Percentiles rank a stretch among this genome's conserved stretches.
These are phyloP conservation scores for Caenorhabditis sp. DNA, from an alignment of 2,888 invertebrate genomes.

Conservation along the genomic window DNA sequence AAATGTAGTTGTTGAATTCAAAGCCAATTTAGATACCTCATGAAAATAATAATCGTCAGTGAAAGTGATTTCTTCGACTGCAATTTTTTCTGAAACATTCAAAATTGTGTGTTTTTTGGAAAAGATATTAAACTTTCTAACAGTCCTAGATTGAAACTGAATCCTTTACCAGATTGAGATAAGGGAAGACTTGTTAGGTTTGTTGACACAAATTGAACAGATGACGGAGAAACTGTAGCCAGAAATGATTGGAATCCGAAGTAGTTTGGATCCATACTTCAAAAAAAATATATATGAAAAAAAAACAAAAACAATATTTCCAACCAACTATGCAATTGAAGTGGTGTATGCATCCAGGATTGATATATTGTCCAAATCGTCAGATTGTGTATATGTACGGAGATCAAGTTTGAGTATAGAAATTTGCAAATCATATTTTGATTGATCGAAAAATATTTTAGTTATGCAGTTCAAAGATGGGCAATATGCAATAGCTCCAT, in stretches of 20 bases:
- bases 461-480: conserved; percentile 12
- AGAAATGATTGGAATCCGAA: neutral
- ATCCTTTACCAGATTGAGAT: neutral
- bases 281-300: too few relatives aligned
- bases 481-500: conserved; percentile 20
- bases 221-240: conserved; percentile 23
- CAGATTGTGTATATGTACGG: conserved; percentile 10
- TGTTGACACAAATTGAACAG: conserved; percentile 7
- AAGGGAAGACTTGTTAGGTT: conserved; percentile 3
- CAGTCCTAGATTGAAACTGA: neutral
- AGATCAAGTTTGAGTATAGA: conserved; percentile 11
- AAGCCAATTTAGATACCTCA: too few relatives aligned
- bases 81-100: neutral
- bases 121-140: neutral
- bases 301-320: neutral
- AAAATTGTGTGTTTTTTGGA: neutral
- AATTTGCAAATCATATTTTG: conserved; percentile 16
- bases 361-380: conserved; percentile 13
- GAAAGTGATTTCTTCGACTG: too few relatives aligned
- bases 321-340: neutral
- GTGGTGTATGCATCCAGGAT: conserved; percentile 15
- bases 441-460: conserved; percentile 15
- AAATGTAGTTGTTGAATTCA: too few relatives aligned
- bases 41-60: too few relatives aligned
- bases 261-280: neutral